Evolutionary conservation across 1,140 invertebrate genomes (phyloP).

Genomic region (Ephestia elutella): DNA sequence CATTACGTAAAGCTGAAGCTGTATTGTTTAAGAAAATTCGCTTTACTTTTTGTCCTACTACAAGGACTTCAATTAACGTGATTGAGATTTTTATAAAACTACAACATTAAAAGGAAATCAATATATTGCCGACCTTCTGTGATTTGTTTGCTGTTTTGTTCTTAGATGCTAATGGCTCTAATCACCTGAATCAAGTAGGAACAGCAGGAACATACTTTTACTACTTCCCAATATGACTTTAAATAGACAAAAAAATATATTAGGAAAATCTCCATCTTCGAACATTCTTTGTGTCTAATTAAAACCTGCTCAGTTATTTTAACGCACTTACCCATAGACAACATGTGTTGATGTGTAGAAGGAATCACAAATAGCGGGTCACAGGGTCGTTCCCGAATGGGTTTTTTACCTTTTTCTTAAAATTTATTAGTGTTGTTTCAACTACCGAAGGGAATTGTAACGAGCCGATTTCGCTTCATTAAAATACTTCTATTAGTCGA

Average conservation of each 20-base stretch:
- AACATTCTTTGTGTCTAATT: constrained; percentile 3
- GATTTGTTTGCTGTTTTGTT: too few species aligned
- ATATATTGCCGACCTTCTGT: too few species aligned
- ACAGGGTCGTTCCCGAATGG: constrained; percentile 39
- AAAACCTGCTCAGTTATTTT: constrained; percentile 12
- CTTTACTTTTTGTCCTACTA: not conserved
- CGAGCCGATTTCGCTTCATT: constrained; percentile 55
- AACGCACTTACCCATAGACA: not conserved
- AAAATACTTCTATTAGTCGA: constrained; percentile 65
- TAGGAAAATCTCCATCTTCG: not conserved
- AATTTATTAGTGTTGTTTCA: constrained; percentile 43
- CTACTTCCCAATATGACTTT: too few species aligned
- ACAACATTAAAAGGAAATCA: too few species aligned
- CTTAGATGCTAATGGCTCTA: too few species aligned
- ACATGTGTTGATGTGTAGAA: constrained; percentile 9
- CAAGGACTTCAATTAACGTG: not conserved
- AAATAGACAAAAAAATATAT: too few species aligned
- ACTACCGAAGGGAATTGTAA: constrained; percentile 55
- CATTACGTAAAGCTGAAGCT: not conserved
- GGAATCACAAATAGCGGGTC: constrained; percentile 21
- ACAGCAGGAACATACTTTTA: too few species aligned
- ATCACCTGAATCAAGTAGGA: too few species aligned
- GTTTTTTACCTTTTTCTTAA: constrained; percentile 45
- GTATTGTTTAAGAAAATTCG: not conserved
- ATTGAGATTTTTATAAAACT: too few species aligned